Evolutionary conservation across 2,888 invertebrate genomes (phyloP).

Genomic region (Torymus tubicola): DNA sequence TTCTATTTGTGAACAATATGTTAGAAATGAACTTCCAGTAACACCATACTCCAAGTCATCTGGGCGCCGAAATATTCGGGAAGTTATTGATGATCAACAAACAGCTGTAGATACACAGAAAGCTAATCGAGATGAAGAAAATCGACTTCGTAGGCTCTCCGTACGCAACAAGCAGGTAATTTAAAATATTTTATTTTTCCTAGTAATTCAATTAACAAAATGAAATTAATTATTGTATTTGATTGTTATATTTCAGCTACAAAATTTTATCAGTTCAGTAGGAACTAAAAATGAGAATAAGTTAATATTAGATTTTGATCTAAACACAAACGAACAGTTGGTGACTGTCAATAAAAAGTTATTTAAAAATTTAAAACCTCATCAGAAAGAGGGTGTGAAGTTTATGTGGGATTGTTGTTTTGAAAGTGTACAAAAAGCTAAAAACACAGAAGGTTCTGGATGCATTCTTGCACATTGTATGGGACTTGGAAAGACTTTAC

Average conservation of each 20-base stretch:
- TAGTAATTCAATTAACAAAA: conserved; percentile 2
- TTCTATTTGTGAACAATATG: background rate
- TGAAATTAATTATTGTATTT: background rate
- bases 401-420: conserved; percentile 85
- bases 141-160: conserved; percentile 21
- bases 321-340: conserved; percentile 86
- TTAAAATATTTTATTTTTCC: background rate
- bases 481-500: conserved; percentile 93
- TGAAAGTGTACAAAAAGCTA: conserved; percentile 85
- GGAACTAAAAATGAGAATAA: conserved; percentile 72
- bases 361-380: conserved; percentile 90
- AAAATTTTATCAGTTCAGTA: background rate
- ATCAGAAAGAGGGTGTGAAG: conserved; percentile 81
- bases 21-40: background rate
- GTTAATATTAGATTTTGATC: conserved; percentile 87
- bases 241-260: conserved; percentile 22
- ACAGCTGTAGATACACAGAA: conserved; percentile 41
- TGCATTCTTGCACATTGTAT: conserved; percentile 96
- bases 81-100: conserved; percentile 49
- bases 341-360: conserved; percentile 87
- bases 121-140: conserved; percentile 45
- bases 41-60: background rate
- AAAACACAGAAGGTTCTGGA: conserved; percentile 85
- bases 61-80: conserved; percentile 49
- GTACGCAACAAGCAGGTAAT: conserved; percentile 34